These are phyloP conservation scores for Apodemus sylvaticus DNA, from an alignment of 2,113 vertebrate species.

Conservation along the genomic window DNA sequence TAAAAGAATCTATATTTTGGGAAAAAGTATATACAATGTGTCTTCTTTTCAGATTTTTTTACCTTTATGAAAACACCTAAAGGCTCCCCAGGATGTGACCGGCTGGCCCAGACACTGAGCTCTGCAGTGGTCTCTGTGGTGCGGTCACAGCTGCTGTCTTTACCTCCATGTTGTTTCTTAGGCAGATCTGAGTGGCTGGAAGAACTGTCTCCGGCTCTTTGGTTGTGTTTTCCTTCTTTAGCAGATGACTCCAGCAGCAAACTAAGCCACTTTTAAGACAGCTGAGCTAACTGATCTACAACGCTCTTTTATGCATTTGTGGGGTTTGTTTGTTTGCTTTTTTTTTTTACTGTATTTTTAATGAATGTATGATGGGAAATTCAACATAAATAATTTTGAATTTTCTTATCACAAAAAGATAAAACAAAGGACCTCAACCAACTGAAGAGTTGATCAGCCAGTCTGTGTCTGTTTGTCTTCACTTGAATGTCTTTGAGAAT, in stretches of 20 bases:
- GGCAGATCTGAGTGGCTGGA: conserved; percentile 34
- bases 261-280: conserved; percentile 45
- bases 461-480: conserved; percentile 72
- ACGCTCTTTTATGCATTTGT: conserved; percentile 58
- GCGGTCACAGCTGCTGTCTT: neutral
- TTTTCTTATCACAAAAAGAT: conserved; percentile 80
- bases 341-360: conserved; percentile 66
- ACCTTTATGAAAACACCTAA: conserved; percentile 63
- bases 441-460: conserved; percentile 56
- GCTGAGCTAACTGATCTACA: conserved; percentile 40
- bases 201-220: conserved; percentile 1
- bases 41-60: conserved; percentile 71
- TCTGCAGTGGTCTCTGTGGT: neutral
- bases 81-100: neutral
- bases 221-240: conserved; percentile 37
- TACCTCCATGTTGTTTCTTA: conserved; percentile 44
- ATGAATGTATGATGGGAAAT: conserved; percentile 83
- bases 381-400: conserved; percentile 74
- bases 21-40: conserved; percentile 56
- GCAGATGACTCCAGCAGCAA: conserved; percentile 12
- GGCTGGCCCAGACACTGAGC: neutral
- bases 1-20: conserved; percentile 88
- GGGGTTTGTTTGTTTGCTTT: neutral
- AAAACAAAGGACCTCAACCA: conserved; percentile 72
- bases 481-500: conserved; percentile 82